Conservation (phyloP, 2,797 vertebrate species). For the Amblyopsis hoosieri region DNA sequence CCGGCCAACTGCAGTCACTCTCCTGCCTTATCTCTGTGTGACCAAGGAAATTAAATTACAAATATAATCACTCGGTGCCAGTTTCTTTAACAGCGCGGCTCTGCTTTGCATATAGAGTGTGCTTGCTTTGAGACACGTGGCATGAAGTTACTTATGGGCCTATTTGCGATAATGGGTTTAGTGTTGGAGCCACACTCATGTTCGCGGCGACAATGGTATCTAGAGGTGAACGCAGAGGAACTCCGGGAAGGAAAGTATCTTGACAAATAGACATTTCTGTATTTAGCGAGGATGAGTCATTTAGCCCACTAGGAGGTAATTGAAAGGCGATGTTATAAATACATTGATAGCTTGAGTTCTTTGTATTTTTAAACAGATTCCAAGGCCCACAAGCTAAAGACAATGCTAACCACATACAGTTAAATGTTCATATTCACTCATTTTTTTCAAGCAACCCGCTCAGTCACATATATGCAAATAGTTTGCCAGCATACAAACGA, state of each 20-base stretch:
- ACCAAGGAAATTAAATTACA: constrained; percentile 84
- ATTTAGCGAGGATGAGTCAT: constrained; percentile 23
- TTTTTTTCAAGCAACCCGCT: not conserved
- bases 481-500: constrained; percentile 6
- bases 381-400: no score
- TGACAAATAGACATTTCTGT: constrained; percentile 10
- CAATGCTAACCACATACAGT: no score
- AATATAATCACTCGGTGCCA: constrained; percentile 79
- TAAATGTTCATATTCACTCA: not conserved
- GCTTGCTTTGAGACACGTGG: constrained; percentile 63
- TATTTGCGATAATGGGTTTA: constrained; percentile 73
- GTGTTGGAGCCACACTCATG: constrained; percentile 56
- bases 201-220: constrained; percentile 52
- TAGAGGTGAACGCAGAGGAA: constrained; percentile 31
- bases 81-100: constrained; percentile 68
- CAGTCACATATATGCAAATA: not conserved
- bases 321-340: not conserved
- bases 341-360: no score
- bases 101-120: constrained; percentile 83
- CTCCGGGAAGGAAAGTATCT: constrained; percentile 15
- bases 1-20: constrained; percentile 61
- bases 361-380: no score
- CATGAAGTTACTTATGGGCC: constrained; percentile 73
- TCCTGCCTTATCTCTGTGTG: constrained; percentile 75
- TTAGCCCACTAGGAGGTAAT: constrained; percentile 17